Evolutionary conservation across 2,888 invertebrate genomes (phyloP), one percentile per base, ranked within the genome.

Genomic region (Dryococelus australis): DNA sequence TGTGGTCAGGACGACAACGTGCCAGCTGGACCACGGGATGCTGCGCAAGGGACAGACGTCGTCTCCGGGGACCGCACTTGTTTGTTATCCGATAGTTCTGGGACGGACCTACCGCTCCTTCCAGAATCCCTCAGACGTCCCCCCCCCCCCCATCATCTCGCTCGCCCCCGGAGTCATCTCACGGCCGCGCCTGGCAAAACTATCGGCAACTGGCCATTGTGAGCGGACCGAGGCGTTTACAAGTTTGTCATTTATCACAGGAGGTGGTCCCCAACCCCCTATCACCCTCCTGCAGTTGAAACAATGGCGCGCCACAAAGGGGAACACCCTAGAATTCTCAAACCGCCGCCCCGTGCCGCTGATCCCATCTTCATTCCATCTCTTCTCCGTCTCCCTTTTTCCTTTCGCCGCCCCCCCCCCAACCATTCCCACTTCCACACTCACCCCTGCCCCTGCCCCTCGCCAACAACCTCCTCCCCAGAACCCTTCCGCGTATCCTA

Each of bases 291-390:
- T 20, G 65, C 65, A 10, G 65, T 65, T 65, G 65, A 65, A 65
- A 65, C 65, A 65, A 65, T 65, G 65, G 65, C 65, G n/a, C 65
- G 24, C 65, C 65, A 20, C 20, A 20, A 65, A 65, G n/a, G 65
- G 8, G 65, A 65, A 65, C 65, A 65, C 20, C n/a, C 65, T 8
- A 9, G 24, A 0, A 20, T 65, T 65, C 65, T 65, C 65, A 65
- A 20, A 65, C 65, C n/a, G 24, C 24, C 65, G 65, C n/a, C n/a
- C 65, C 65, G 24, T 20, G 8, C n/a, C 65, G 24, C 65, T 65
- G 65, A 65, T 65, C 65, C n/a, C 65, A 65, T 65, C 65, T 65
- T 65, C 65, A 65, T 65, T 65, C 65, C 65, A 65, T 65, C 65
- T 65, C 65, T 47, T 47, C 47, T 6, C 47, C 47, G 47, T 47